A percentile compares a stretch with the other conserved stretches of the same genome.
Evolutionary conservation across 2,888 invertebrate species (phyloP).

Genomic region (Mythimna loreyi): DNA sequence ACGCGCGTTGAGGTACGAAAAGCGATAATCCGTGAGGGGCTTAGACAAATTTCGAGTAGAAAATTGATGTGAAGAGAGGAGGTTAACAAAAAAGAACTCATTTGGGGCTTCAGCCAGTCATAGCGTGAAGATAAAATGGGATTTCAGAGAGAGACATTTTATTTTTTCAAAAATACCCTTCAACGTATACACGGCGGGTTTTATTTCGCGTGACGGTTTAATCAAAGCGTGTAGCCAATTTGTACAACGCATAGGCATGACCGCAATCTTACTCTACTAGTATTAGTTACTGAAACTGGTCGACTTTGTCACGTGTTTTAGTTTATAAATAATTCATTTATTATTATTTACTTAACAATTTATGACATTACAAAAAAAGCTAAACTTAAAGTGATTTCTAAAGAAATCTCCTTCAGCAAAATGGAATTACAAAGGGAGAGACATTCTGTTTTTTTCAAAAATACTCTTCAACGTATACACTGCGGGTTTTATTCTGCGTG

Average conservation of each 20-base stretch:
- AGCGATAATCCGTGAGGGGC: slow-evolving; percentile 56
- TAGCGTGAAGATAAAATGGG: slow-evolving; percentile 37
- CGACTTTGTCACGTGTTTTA: too few species aligned
- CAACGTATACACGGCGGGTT: not conserved
- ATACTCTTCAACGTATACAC: not conserved
- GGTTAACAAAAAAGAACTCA: slow-evolving; percentile 38
- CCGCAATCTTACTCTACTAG: too few species aligned
- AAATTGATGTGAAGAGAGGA: slow-evolving; percentile 51
- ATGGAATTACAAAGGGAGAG: slow-evolving; percentile 14
- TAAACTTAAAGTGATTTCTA: too few species aligned
- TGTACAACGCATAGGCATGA: slow-evolving; percentile 6
- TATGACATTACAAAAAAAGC: too few species aligned
- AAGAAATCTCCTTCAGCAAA: too few species aligned
- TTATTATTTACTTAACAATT: too few species aligned
- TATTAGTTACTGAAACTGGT: too few species aligned
- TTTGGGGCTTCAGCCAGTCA: slow-evolving; percentile 36
- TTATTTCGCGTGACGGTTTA: not conserved
- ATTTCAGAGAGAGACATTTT: slow-evolving; percentile 10
- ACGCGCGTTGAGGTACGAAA: slow-evolving; percentile 49
- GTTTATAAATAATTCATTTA: too few species aligned
- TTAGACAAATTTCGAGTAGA: slow-evolving; percentile 57
- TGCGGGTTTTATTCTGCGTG: not conserved
- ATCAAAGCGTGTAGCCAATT: slow-evolving; percentile 13
- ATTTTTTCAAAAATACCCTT: not conserved
- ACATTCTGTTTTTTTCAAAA: not conserved